Evolutionary conservation across 64 coral and sea anemone genomes (phyloP).

Genomic region (Exaiptasia diaphana): DNA sequence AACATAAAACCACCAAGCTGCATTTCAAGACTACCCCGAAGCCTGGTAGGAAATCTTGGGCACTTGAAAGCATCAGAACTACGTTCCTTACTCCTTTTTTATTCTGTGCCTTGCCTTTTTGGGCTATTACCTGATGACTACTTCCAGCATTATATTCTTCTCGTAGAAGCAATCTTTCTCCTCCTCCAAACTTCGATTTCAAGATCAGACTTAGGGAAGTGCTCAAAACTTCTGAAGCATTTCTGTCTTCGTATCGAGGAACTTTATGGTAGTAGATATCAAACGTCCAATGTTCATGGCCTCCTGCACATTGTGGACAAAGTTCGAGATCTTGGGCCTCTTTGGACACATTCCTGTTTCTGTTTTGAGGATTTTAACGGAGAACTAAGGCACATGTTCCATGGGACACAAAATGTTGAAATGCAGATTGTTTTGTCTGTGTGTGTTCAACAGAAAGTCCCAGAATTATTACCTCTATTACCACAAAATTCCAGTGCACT

Average conservation of each 20-base stretch:
- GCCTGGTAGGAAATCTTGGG: background rate
- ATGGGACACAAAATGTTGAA: slow-evolving; percentile 39
- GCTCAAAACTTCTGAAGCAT: background rate
- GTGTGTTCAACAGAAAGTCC: slow-evolving; percentile 44
- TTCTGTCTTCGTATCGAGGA: slow-evolving; percentile 7
- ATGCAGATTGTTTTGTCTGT: slow-evolving; percentile 28
- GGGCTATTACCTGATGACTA: slow-evolving; percentile 28
- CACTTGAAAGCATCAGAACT: slow-evolving; percentile 51
- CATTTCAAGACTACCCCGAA: slow-evolving; percentile 7
- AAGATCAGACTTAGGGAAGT: background rate
- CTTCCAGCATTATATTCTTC: slow-evolving; percentile 43
- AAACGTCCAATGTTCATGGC: slow-evolving; percentile 30
- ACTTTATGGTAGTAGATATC: slow-evolving; percentile 3
- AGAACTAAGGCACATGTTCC: slow-evolving; percentile 40
- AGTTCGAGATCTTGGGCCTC: slow-evolving; percentile 30
- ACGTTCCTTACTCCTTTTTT: slow-evolving; percentile 31
- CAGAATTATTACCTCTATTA: slow-evolving; percentile 29
- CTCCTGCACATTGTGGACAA: slow-evolving; percentile 25
- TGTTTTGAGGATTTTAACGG: slow-evolving; percentile 56
- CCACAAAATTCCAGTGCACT: background rate
- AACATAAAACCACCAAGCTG: slow-evolving; percentile 32
- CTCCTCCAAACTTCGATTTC: slow-evolving; percentile 31
- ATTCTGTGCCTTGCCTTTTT: slow-evolving; percentile 31
- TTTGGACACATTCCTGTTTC: slow-evolving; percentile 38
- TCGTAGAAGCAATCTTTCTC: slow-evolving; percentile 16